A percentile compares a stretch with the other conserved stretches of the same genome.
Evolutionary conservation across 1,140 invertebrate genomes (phyloP).

Genomic region (Maconellicoccus hirsutus): DNA sequence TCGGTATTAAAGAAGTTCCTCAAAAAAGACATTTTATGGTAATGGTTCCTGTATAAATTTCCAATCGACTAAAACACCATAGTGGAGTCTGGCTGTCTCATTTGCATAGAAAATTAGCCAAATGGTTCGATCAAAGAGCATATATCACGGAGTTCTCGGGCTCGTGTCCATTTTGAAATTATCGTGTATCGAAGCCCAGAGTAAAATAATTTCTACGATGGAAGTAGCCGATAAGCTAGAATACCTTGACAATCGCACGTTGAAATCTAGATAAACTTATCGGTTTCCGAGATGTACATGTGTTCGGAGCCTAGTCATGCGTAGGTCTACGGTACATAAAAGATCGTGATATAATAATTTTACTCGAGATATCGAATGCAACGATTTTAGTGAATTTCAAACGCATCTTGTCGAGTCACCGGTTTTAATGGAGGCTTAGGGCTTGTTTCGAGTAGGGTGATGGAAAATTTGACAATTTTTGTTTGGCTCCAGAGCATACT

Average conservation of each 20-base stretch:
- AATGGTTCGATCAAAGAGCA: not conserved
- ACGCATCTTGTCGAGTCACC: not conserved
- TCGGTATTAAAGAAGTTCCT: too few relatives aligned
- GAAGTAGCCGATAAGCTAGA: not conserved
- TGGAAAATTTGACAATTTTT: too few relatives aligned
- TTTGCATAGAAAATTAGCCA: not conserved
- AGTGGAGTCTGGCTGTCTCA: too few relatives aligned
- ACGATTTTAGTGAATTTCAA: not conserved
- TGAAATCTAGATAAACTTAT: constrained; percentile 6
- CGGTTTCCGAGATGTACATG: not conserved
- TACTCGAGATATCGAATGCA: not conserved
- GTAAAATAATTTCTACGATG: not conserved
- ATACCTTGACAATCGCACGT: not conserved
- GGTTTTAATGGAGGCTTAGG: not conserved
- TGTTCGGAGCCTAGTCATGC: constrained; percentile 2
- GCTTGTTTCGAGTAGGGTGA: not conserved
- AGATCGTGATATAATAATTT: constrained; percentile 9
- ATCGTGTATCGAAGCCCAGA: not conserved
- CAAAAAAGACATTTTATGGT: too few relatives aligned
- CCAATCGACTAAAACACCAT: too few relatives aligned
- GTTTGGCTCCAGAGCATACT: too few relatives aligned
- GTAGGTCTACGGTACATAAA: not conserved
- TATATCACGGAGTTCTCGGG: not conserved
- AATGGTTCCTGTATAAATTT: too few relatives aligned
- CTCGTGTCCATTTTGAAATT: not conserved